Base-by-base conservation (phyloP, 2,888 invertebrate species). In the Pseudoips prasinana region DNA sequence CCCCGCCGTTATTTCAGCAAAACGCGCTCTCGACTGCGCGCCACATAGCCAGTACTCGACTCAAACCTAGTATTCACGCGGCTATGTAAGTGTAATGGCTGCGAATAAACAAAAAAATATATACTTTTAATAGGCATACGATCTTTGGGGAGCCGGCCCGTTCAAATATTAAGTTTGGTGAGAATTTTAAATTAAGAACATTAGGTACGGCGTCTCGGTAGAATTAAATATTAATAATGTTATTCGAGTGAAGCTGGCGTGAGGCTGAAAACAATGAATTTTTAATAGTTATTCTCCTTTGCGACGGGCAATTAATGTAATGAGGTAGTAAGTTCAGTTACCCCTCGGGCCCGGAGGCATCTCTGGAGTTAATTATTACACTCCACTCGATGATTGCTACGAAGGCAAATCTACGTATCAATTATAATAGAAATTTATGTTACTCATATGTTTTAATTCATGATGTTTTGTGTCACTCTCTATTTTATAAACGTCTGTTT, bases 141-240 rank as follows among this genome's bases (percentile, higher is more conserved):
- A 63, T 66, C 71, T 70, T 64, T 52, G 64, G 73, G 74, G 73
- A 69, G 58, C 57, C 53, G 60, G 60, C 67, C 66, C 67, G 60
- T 66, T 86, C 75, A 83, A 87, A 86, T 87, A 84, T 84, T 83
- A 84, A 86, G 77, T 86, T 84, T 73, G 68, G 71, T 74, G 77
- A 81, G 83, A 84, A 85, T 85, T 85, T 86, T 77, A 87, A 84
- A 85, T 85, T 74, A 77, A 59, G 70, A 73, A 64, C 71, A 80
- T 81, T 83, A 85, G 77, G 73, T 68, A 64, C 61, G 75, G 75
- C 73, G 73, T 78, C 78, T 78, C 67, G 61, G 69, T 58, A 55
- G 60, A 75, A 78, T 87, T 79, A 80, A 86, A 83, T 84, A 86
- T 86, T 86, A 78, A 87, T 79, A 83, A 77, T 68, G 71, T 71